Evolutionary conservation across 2,888 invertebrate genomes (phyloP).

Genomic region (Acleris literana): DNA sequence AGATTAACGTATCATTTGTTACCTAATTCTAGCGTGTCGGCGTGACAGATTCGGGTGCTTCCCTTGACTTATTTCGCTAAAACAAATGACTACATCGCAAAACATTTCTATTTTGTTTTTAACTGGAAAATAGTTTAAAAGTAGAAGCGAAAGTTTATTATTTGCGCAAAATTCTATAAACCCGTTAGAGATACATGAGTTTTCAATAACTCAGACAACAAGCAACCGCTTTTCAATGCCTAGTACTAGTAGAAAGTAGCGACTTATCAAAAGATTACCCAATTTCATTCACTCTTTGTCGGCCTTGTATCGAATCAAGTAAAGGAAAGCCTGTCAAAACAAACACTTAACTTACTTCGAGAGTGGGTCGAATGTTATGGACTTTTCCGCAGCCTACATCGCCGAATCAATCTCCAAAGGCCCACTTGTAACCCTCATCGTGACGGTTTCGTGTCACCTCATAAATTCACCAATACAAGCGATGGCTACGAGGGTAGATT

Average conservation of each 20-base stretch:
- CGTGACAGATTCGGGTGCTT: slow-evolving; percentile 34
- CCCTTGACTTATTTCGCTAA: slow-evolving; percentile 35
- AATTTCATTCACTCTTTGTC: slow-evolving; percentile 28
- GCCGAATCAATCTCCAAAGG: slow-evolving; percentile 33
- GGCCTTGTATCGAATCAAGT: slow-evolving; percentile 29
- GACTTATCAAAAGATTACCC: neutral
- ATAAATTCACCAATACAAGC: slow-evolving; percentile 21
- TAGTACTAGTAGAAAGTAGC: neutral
- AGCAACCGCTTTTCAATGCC: neutral
- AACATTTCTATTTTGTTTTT: slow-evolving; percentile 23
- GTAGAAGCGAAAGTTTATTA: slow-evolving; percentile 15
- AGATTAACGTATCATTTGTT: slow-evolving; percentile 58
- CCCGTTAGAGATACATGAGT: neutral
- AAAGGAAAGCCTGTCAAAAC: slow-evolving; percentile 29
- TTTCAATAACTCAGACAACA: neutral
- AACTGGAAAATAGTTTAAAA: slow-evolving; percentile 26
- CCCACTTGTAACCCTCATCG: slow-evolving; percentile 41
- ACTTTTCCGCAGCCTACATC: slow-evolving; percentile 35
- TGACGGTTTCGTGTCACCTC: slow-evolving; percentile 51
- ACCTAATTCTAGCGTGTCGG: slow-evolving; percentile 50
- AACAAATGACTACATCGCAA: slow-evolving; percentile 28
- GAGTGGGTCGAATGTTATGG: slow-evolving; percentile 18
- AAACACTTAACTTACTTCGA: slow-evolving; percentile 28
- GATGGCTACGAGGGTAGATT: slow-evolving; percentile 11
- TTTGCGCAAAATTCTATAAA: neutral